Evolutionary conservation across 2,797 vertebrate species (phyloP).

Genomic region (Rousettus madagascariensis): DNA sequence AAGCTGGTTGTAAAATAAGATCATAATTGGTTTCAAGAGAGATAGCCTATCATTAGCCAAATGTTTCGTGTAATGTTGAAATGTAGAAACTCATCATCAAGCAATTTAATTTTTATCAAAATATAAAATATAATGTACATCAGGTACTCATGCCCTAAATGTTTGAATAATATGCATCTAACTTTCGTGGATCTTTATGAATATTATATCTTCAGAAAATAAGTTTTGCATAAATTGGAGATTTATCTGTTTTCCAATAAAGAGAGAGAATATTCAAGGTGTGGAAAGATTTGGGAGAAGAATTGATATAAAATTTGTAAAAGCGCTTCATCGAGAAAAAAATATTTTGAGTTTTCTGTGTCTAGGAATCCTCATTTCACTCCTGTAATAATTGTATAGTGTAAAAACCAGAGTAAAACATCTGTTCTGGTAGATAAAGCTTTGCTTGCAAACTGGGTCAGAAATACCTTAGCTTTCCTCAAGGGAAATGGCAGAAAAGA

Average conservation of each 20-base stretch:
- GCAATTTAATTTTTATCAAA: slow-evolving; percentile 63
- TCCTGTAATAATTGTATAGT: background rate
- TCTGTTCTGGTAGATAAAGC: background rate
- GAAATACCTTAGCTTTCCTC: background rate
- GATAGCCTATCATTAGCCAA: slow-evolving; percentile 56
- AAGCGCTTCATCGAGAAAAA: background rate
- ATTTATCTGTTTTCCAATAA: background rate
- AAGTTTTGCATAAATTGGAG: slow-evolving; percentile 22
- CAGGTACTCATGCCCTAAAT: slow-evolving; percentile 27
- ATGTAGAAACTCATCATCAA: slow-evolving; percentile 43
- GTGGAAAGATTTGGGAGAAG: background rate
- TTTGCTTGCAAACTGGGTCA: background rate
- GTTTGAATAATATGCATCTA: slow-evolving; percentile 45
- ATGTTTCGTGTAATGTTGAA: slow-evolving; percentile 32
- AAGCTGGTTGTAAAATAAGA: slow-evolving; percentile 63
- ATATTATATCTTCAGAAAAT: slow-evolving; percentile 5
- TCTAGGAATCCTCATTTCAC: background rate
- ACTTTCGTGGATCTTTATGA: slow-evolving; percentile 25
- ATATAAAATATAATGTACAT: background rate
- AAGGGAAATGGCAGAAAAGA: background rate
- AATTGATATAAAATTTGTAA: background rate
- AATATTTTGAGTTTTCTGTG: background rate
- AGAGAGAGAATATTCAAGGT: background rate
- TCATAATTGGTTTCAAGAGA: slow-evolving; percentile 61
- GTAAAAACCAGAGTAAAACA: background rate